Evolutionary conservation across 2,113 vertebrate species (phyloP).

Genomic region (Elaphurus davidianus): DNA sequence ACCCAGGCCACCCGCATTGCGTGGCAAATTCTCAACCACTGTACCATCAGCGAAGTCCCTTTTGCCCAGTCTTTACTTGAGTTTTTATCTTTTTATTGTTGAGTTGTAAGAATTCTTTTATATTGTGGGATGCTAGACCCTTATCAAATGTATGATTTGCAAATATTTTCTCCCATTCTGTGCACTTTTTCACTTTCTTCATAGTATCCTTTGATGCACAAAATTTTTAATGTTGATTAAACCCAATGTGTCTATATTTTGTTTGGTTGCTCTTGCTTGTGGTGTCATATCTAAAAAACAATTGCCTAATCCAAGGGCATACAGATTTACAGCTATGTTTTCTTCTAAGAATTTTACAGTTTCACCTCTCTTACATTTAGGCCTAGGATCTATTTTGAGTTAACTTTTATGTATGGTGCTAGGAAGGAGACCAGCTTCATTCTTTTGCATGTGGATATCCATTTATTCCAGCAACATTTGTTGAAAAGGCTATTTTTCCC

Average conservation of each 20-base stretch:
- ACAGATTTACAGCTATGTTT: background rate
- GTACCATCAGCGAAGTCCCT: background rate
- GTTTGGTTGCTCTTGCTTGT: background rate
- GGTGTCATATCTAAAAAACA: slow-evolving; percentile 2
- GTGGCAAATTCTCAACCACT: background rate
- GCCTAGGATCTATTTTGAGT: slow-evolving; percentile 7
- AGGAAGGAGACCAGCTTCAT: background rate
- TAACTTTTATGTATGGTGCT: background rate
- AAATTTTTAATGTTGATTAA: slow-evolving; percentile 17
- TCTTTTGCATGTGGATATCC: slow-evolving; percentile 23
- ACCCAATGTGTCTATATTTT: background rate
- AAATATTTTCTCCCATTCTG: slow-evolving; percentile 11
- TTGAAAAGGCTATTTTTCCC: background rate
- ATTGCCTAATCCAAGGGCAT: background rate
- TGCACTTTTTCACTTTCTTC: background rate
- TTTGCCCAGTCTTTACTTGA: background rate
- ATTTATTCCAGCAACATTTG: background rate
- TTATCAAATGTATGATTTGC: background rate
- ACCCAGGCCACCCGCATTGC: background rate
- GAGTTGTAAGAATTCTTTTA: slow-evolving; percentile 19
- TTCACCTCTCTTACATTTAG: background rate
- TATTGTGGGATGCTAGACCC: background rate
- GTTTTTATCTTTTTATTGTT: background rate
- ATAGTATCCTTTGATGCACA: background rate
- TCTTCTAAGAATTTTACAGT: background rate